phyloP scores from a whole-genome alignment of 2,888 invertebrate genomes.

The Andrena marginata region DNA sequence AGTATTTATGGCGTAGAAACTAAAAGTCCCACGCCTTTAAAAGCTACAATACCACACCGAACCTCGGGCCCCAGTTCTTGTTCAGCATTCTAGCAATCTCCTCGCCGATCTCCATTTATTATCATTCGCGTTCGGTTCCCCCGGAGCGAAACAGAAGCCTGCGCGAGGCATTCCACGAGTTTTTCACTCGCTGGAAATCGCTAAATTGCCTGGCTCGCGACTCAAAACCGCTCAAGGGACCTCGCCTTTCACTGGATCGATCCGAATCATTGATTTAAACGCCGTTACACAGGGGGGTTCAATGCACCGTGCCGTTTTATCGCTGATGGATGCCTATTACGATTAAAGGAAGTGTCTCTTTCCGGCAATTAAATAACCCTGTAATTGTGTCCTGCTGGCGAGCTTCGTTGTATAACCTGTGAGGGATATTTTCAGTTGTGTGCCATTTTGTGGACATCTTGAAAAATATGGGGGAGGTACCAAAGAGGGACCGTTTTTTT shows the following conservation, averaged over 20 bases:
- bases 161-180: background rate
- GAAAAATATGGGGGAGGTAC: background rate
- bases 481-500: background rate
- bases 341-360: constrained; percentile 52
- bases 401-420: constrained; percentile 5
- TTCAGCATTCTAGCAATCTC: background rate
- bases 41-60: background rate
- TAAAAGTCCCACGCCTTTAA: constrained; percentile 3
- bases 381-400: constrained; percentile 20
- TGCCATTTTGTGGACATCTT: background rate
- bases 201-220: background rate
- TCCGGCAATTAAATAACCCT: constrained; percentile 52
- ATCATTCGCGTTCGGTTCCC: constrained; percentile 16
- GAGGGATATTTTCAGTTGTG: background rate
- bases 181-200: constrained; percentile 28
- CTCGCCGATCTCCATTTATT: constrained; percentile 1
- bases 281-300: constrained; percentile 28
- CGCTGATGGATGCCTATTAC: constrained; percentile 45
- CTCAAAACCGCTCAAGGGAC: constrained; percentile 26
- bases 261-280: constrained; percentile 47
- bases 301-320: constrained; percentile 20
- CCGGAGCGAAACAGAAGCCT: background rate
- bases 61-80: background rate
- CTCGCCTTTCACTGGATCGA: constrained; percentile 52
- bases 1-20: background rate